Percentiles rank a stretch among this genome's conserved stretches.
These are phyloP conservation scores for Eleginops maclovinus DNA, from an alignment of 2,113 vertebrate genomes.

Conservation along the genomic window DNA sequence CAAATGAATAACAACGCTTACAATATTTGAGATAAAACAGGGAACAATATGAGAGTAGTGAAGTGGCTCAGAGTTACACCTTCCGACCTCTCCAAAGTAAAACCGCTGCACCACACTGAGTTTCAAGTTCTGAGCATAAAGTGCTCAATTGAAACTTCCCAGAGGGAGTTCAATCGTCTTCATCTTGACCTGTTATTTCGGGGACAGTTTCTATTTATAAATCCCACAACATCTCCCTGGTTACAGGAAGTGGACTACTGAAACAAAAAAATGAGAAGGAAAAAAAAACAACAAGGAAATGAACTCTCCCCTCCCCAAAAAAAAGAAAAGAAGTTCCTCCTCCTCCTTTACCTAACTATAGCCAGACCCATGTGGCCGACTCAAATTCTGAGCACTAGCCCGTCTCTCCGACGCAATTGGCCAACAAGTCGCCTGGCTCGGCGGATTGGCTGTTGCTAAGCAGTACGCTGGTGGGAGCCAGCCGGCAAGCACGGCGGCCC, in stretches of 20 bases:
- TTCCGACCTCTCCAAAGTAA: constrained; percentile 1
- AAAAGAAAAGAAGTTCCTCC: not conserved
- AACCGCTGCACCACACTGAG: not conserved
- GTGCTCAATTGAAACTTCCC: constrained; percentile 36
- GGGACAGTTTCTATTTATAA: constrained; percentile 76
- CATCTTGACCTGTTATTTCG: constrained; percentile 61
- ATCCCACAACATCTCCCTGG: constrained; percentile 71
- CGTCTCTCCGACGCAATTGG: constrained; percentile 79
- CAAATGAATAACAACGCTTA: too few species aligned
- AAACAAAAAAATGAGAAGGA: constrained; percentile 33
- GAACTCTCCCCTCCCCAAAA: constrained; percentile 46
- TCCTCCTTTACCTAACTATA: constrained; percentile 54
- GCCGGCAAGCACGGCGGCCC: constrained; percentile 64
- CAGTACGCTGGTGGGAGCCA: constrained; percentile 83
- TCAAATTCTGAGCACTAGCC: constrained; percentile 84
- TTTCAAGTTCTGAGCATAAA: not conserved
- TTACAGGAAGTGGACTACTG: constrained; percentile 63
- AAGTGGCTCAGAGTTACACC: constrained; percentile 7
- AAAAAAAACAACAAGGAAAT: constrained; percentile 59
- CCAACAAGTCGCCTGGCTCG: constrained; percentile 71
- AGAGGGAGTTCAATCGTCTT: constrained; percentile 43
- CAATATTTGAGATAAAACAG: constrained; percentile 22
- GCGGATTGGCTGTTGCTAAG: constrained; percentile 88
- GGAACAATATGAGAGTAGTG: constrained; percentile 28
- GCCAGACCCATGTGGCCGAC: constrained; percentile 75